Percentiles rank a stretch among this genome's conserved stretches.
phyloP scores from a whole-genome alignment of 2,113 vertebrate genomes.

The Sitta europaea region DNA sequence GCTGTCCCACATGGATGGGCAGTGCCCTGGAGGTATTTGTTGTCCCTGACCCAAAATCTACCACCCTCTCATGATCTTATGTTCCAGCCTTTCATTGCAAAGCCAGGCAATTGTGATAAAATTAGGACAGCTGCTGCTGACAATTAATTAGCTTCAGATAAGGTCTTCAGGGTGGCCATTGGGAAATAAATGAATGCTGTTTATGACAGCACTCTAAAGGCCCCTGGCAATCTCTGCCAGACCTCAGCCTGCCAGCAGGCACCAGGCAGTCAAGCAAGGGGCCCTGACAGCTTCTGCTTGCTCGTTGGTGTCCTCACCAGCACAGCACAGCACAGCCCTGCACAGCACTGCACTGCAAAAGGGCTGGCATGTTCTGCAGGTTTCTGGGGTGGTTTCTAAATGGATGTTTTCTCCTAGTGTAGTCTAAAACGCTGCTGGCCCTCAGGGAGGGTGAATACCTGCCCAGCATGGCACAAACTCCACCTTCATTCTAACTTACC shows the following conservation, averaged over 20 bases:
- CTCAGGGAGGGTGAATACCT: neutral
- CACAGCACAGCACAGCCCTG: neutral
- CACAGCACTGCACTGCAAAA: neutral
- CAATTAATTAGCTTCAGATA: neutral
- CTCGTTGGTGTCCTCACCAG: neutral
- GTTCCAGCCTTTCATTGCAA: neutral
- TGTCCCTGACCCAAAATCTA: neutral
- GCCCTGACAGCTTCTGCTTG: rapidly evolving
- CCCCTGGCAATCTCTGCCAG: neutral
- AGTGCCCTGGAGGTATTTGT: rapidly evolving
- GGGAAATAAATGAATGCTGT: neutral
- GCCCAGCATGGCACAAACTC: neutral
- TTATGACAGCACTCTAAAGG: neutral
- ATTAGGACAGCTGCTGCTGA: neutral
- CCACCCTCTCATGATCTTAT: neutral
- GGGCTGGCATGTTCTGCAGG: rapidly evolving
- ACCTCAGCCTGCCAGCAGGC: neutral
- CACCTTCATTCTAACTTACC: neutral
- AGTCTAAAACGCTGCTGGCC: neutral
- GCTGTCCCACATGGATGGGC: neutral
- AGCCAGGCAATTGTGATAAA: neutral
- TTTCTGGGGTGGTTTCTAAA: neutral
- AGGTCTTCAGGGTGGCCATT: neutral
- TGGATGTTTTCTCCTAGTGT: neutral
- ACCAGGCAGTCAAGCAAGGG: neutral